These are phyloP conservation scores for Phalacrocorax carbo DNA, from an alignment of 2,113 vertebrate species.

Conservation along the genomic window DNA sequence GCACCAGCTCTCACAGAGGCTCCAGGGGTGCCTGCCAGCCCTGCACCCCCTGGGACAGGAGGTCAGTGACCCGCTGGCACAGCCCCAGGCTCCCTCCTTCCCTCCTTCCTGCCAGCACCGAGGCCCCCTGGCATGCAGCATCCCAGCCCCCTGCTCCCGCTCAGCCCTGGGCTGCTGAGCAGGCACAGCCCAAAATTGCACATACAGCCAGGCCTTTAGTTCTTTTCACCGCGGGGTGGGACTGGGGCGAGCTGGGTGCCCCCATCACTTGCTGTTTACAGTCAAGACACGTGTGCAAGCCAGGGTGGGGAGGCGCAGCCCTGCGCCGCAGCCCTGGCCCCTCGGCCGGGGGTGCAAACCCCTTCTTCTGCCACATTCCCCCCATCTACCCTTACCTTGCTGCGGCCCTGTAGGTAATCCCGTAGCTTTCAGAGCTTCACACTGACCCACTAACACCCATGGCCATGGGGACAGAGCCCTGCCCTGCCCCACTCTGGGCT, in stretches of 20 bases:
- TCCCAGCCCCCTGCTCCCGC: background rate
- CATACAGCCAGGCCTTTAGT: background rate
- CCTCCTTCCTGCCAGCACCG: background rate
- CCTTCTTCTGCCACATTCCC: constrained; percentile 37
- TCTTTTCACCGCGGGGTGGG: background rate
- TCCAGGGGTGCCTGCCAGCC: background rate
- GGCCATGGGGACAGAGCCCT: background rate
- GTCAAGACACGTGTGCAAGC: rapidly evolving
- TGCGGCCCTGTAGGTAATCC: background rate
- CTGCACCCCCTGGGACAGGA: background rate
- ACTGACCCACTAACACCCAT: background rate
- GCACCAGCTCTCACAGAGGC: background rate
- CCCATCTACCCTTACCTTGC: background rate
- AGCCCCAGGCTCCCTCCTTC: background rate
- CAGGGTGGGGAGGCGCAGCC: background rate
- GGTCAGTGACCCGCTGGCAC: background rate
- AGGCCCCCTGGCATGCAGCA: rapidly evolving
- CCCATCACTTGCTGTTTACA: background rate
- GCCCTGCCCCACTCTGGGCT: background rate
- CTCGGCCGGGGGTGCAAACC: background rate
- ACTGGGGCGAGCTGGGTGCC: background rate
- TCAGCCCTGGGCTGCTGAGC: background rate
- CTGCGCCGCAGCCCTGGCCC: background rate
- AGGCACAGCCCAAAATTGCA: background rate
- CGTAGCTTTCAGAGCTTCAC: background rate